Percentiles rank a stretch among this genome's conserved stretches.
These are phyloP conservation scores for Tipula helvola DNA, from an alignment of 2,888 invertebrate genomes.

Conservation along the genomic window DNA sequence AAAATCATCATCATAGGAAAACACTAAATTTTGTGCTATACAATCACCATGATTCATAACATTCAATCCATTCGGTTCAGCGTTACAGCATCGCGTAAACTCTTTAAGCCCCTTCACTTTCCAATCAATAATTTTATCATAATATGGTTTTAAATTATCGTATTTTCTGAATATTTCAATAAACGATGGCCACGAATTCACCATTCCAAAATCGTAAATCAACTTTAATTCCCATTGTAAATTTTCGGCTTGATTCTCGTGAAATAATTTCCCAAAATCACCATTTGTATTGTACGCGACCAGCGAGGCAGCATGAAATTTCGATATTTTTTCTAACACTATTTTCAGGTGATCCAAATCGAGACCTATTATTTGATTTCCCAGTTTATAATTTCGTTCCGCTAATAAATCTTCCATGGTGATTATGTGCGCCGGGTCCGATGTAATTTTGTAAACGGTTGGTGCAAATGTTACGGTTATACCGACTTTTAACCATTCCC, in stretches of 20 bases:
- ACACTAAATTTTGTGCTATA: neutral
- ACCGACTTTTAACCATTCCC: neutral
- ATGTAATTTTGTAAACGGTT: neutral
- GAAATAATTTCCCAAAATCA: neutral
- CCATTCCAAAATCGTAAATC: neutral
- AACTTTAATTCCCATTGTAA: neutral
- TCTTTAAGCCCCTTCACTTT: neutral
- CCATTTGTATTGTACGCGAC: neutral
- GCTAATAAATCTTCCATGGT: neutral
- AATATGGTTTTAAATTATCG: neutral
- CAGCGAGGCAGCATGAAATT: neutral
- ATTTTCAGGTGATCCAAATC: neutral
- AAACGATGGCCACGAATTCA: neutral
- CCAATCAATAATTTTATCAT: neutral
- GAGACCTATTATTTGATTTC: neutral
- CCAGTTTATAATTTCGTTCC: neutral
- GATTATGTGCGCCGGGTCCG: neutral
- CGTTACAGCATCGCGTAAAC: neutral
- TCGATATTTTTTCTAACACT: neutral
- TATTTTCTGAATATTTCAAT: neutral
- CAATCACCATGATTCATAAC: neutral
- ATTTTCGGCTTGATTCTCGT: neutral
- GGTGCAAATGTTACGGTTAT: neutral
- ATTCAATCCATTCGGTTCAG: neutral
- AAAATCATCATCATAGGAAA: neutral